These are phyloP conservation scores for Phortica variegata DNA, from an alignment of 1,140 invertebrate genomes.

Conservation along the genomic window DNA sequence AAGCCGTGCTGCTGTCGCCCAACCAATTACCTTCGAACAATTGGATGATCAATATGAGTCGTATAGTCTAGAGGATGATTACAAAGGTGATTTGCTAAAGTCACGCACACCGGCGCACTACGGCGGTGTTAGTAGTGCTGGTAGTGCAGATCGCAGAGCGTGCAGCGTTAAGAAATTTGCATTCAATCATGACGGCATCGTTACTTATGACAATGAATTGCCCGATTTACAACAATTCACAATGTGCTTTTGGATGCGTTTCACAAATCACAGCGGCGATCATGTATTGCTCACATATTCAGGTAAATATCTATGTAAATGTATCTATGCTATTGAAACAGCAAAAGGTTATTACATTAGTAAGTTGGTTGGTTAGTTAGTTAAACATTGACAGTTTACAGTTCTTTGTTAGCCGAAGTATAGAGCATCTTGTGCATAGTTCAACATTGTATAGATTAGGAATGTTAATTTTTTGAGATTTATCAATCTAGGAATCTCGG, in stretches of 20 bases:
- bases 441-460: too few relatives aligned
- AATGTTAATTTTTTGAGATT: too few relatives aligned
- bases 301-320: slow-evolving; percentile 67
- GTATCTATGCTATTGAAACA: too few relatives aligned
- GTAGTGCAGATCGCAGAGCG: too few relatives aligned
- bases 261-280: slow-evolving; percentile 75
- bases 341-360: too few relatives aligned
- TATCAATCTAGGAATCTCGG: too few relatives aligned
- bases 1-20: slow-evolving; percentile 5
- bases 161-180: slow-evolving; percentile 55
- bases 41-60: slow-evolving; percentile 36
- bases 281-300: slow-evolving; percentile 80
- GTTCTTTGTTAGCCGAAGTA: too few relatives aligned
- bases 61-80: slow-evolving; percentile 30
- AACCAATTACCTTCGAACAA: slow-evolving; percentile 27
- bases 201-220: slow-evolving; percentile 69
- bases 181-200: slow-evolving; percentile 51
- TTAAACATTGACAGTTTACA: too few relatives aligned
- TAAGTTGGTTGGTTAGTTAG: too few relatives aligned
- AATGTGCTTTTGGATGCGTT: slow-evolving; percentile 77
- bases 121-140: too few relatives aligned
- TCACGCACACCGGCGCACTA: slow-evolving; percentile 24
- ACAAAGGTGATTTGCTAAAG: slow-evolving; percentile 18
- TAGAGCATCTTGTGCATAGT: too few relatives aligned
- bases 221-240: slow-evolving; percentile 80